Percentiles rank a stretch among this genome's conserved stretches.
These are phyloP conservation scores for Habroteleia sp. DNA, from an alignment of 2,888 invertebrate genomes.

Conservation along the genomic window DNA sequence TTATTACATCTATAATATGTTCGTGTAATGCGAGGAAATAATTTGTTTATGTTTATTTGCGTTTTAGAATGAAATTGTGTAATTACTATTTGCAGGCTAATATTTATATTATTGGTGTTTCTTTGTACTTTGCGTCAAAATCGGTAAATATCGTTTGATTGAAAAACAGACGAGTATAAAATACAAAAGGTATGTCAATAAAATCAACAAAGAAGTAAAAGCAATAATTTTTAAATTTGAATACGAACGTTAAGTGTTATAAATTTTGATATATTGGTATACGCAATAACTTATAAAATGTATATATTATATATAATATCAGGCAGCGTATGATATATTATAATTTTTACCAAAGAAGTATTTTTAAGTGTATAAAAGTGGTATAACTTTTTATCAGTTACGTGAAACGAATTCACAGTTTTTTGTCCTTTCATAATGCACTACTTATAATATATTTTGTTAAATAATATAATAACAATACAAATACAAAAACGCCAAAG, in stretches of 20 bases:
- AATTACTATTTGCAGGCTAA: neutral
- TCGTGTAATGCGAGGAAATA: too few species aligned
- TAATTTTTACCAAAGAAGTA: neutral
- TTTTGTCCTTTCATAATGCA: too few species aligned
- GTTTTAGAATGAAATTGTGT: neutral
- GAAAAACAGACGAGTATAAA: too few species aligned
- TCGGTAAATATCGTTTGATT: neutral
- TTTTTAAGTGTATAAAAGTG: too few species aligned
- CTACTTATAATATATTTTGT: too few species aligned
- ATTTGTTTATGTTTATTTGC: too few species aligned
- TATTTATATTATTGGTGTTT: constrained; percentile 2
- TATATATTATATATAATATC: neutral
- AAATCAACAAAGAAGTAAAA: constrained; percentile 1
- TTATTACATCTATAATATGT: too few species aligned
- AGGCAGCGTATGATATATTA: neutral
- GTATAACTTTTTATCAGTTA: too few species aligned
- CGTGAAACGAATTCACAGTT: too few species aligned
- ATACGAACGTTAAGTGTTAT: neutral
- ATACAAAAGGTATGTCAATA: neutral
- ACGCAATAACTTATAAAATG: neutral
- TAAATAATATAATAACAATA: too few species aligned
- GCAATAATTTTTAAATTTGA: neutral
- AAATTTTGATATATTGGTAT: neutral
- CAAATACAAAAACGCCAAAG: too few species aligned
- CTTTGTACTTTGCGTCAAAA: neutral